Base-by-base conservation (phyloP, 2,888 invertebrate genomes). In the Callinectes sapidus region DNA sequence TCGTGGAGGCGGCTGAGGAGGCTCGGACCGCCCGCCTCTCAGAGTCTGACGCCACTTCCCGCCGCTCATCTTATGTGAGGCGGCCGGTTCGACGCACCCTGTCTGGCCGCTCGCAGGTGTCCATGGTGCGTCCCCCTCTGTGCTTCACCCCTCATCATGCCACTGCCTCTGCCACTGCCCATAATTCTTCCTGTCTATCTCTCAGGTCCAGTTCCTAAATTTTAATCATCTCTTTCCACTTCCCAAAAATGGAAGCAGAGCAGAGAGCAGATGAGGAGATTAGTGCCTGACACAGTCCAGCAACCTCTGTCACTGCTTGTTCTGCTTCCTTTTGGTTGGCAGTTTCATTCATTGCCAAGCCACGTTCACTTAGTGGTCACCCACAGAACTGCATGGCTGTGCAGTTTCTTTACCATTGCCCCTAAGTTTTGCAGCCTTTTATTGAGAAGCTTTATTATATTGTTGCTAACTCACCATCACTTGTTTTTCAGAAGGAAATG, bases 1-100 rank as follows among this genome's bases (percentile, higher is more conserved):
- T 97, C 96, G 96, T 96, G 95, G 96, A 96, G 93, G 96, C 97
- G 85, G 96, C 97, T 93, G 96, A 96, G 95, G 96, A 96, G 95
- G 96, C 95, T 8, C 95, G 95, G 93, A 95, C 95, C 90, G 95
- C 95, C 13, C 95, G 95, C 87, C 95, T 95, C 92, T 95, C 95
- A 16, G 95, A 95, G 95, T 93, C 95, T 95, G 81, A 95, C 95
- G 32, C 95, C 93, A 95, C 95, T 32, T 95, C 95, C 39, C 91
- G 94, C n/a, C 88, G 92, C 5, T 94, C 94, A 8, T 94, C 94
- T 23, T 91, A 92, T 55, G 90, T 92, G 48, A 86, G 93, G 32
- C 88, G 93, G 35, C 94, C 94, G 6, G 92, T 94, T 32, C 93
- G 88, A 48, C 92, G 94, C n/a, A 94, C 94, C 23, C 91, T 94